Percentiles rank a stretch among this genome's conserved stretches.
phyloP scores from a whole-genome alignment of 2,113 vertebrate species.

The Clarias batrachus region DNA sequence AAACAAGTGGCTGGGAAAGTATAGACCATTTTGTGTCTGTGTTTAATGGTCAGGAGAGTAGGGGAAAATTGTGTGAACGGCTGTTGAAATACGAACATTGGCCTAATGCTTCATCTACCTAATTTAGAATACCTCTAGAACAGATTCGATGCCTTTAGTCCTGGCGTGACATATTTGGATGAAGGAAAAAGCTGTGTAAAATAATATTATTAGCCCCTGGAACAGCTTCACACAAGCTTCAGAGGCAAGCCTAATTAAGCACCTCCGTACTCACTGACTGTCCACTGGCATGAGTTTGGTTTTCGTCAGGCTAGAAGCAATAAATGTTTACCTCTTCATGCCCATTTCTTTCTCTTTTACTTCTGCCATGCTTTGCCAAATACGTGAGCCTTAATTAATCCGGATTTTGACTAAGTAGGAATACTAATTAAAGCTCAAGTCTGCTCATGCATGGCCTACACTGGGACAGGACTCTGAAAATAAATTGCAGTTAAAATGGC shows the following conservation, averaged over 20 bases:
- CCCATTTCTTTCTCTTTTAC: not conserved
- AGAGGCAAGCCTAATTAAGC: constrained; percentile 44
- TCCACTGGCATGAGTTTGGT: constrained; percentile 12
- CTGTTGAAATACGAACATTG: not conserved
- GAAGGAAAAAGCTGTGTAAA: constrained; percentile 29
- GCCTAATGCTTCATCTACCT: not conserved
- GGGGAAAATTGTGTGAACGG: not conserved
- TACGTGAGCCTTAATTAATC: not conserved
- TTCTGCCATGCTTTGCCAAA: not conserved
- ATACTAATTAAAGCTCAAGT: constrained; percentile 53
- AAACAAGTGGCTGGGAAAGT: constrained; percentile 30
- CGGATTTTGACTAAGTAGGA: not conserved
- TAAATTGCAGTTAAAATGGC: constrained; percentile 50
- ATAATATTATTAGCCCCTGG: constrained; percentile 43
- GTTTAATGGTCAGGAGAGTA: not conserved
- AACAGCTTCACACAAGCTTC: constrained; percentile 40
- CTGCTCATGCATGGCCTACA: constrained; percentile 8
- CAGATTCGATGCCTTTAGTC: not conserved
- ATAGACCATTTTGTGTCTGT: not conserved
- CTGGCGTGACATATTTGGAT: constrained; percentile 19
- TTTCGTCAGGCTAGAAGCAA: constrained; percentile 8
- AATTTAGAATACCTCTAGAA: constrained; percentile 1
- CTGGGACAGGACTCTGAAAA: constrained; percentile 42
- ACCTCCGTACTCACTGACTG: not conserved
- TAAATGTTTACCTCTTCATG: not conserved